Percentiles rank a stretch among this genome's conserved stretches.
Evolutionary conservation across 30 jellyfish, hydroid and myxozoan species (phyloP).

Genomic region (Aurelia sp.): DNA sequence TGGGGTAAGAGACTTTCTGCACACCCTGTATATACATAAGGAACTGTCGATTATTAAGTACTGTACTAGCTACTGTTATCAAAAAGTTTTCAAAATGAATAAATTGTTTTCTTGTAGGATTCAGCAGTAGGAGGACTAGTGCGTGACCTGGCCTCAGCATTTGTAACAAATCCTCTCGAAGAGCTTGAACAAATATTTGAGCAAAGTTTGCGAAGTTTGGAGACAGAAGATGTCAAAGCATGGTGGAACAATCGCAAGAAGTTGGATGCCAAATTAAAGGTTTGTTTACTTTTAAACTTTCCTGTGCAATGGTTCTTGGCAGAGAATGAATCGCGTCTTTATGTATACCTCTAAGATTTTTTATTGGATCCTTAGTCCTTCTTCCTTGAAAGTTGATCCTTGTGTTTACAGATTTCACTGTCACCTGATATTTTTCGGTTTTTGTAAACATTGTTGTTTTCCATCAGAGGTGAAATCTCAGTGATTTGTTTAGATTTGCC

Average conservation of each 20-base stretch:
- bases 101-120: slow-evolving; percentile 3
- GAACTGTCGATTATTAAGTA: too few relatives aligned
- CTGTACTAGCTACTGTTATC: not conserved
- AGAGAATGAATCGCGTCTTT: too few relatives aligned
- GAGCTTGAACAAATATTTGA: slow-evolving; percentile 58
- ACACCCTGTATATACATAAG: too few relatives aligned
- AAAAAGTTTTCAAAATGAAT: not conserved
- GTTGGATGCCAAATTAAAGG: slow-evolving; percentile 79
- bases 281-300: not conserved
- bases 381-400: too few relatives aligned
- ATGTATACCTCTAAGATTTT: too few relatives aligned
- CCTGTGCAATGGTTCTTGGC: not conserved
- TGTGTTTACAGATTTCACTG: too few relatives aligned
- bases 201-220: slow-evolving; percentile 78
- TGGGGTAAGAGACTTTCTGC: too few relatives aligned
- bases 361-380: too few relatives aligned
- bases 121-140: slow-evolving; percentile 61
- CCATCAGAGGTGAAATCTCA: too few relatives aligned
- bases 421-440: too few relatives aligned
- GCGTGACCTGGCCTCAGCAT: slow-evolving; percentile 86
- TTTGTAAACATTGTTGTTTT: too few relatives aligned
- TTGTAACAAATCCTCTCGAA: slow-evolving; percentile 75
- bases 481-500: too few relatives aligned
- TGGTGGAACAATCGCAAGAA: slow-evolving; percentile 91
- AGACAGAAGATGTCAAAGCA: slow-evolving; percentile 55